Evolutionary conservation across 2,797 vertebrate genomes (phyloP), one percentile per base, ranked within the genome.

Genomic region (Molossus molossus): DNA sequence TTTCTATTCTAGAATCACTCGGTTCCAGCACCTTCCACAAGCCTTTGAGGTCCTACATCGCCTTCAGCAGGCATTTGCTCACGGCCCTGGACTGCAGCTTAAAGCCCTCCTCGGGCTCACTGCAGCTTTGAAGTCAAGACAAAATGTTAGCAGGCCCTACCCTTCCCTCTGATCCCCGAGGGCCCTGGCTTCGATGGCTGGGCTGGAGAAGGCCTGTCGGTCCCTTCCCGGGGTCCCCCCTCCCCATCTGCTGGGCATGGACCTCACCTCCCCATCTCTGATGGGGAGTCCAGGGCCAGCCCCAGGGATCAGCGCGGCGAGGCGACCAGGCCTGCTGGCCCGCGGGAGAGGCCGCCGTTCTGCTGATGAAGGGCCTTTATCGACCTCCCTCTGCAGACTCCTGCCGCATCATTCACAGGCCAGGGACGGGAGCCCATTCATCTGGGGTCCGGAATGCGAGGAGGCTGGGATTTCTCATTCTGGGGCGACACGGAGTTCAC

Each of bases 391-490:
- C 67, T 58, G 88, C 86, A 76, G 91, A 82, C 29, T 2, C 14
- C 3, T 37, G 88, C 90, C 0, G 12, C 93, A 97, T 97, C 93
- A 89, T 4, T 97, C 96, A 96, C 60, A 0, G 53, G 69, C 69
- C 29, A 0, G 6, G 60, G 92, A 91, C 21, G 50, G 94, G 80
- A 95, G 60, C 89, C 88, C 96, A 96, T 97, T 81, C 40, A 82
- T 96, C 96, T 97, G 92, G 88, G 95, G 80, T 57, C 6, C 17
- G 0, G 57, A 88, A 58, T 0, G 9, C 1, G 14, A 83, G 37
- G 94, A 65, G 89, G 90, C 88, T 93, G 95, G 95, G 90, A 94
- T 97, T 97, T 97, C 96, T 95, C 96, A 97, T 94, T 91, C 70
- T 10, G n/a, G 94, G 92, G 94, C 81, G 11, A 95, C 92, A 1